Conservation (phyloP, 2,888 invertebrate genomes). For the Sesia bembeciformis region DNA sequence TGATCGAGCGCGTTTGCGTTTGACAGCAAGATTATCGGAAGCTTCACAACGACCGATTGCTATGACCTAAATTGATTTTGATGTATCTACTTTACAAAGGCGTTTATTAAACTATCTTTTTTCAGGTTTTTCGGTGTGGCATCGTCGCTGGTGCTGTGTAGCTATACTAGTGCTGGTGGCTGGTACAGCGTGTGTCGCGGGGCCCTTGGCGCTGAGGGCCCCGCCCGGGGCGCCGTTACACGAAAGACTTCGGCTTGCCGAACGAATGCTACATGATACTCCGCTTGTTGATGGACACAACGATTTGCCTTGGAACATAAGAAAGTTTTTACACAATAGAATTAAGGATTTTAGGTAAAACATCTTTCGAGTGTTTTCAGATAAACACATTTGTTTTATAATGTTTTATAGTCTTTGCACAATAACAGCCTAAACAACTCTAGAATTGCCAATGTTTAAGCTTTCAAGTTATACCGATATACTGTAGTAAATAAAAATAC, state of each 20-base stretch:
- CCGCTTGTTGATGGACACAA: conserved; percentile 91
- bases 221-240: conserved; percentile 84
- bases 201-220: conserved; percentile 84
- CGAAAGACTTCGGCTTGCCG: conserved; percentile 83
- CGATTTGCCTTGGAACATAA: conserved; percentile 92
- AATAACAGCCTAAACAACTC: no score
- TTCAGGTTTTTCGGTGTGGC: conserved; percentile 58
- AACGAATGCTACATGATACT: conserved; percentile 82
- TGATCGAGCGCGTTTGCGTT: conserved; percentile 39
- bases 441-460: no score
- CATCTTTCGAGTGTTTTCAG: neutral
- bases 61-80: conserved; percentile 32
- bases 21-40: conserved; percentile 55
- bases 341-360: conserved; percentile 84
- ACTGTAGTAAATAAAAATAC: no score
- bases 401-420: no score
- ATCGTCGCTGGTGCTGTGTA: conserved; percentile 85
- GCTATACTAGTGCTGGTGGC: conserved; percentile 83
- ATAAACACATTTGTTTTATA: no score
- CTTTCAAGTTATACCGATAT: no score
- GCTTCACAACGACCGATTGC: conserved; percentile 33
- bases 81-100: conserved; percentile 7
- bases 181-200: conserved; percentile 86
- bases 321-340: conserved; percentile 91
- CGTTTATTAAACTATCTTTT: neutral